A percentile compares a stretch with the other conserved stretches of the same genome.
phyloP scores from a whole-genome alignment of 2,113 vertebrate genomes.

The Prolemur simus region DNA sequence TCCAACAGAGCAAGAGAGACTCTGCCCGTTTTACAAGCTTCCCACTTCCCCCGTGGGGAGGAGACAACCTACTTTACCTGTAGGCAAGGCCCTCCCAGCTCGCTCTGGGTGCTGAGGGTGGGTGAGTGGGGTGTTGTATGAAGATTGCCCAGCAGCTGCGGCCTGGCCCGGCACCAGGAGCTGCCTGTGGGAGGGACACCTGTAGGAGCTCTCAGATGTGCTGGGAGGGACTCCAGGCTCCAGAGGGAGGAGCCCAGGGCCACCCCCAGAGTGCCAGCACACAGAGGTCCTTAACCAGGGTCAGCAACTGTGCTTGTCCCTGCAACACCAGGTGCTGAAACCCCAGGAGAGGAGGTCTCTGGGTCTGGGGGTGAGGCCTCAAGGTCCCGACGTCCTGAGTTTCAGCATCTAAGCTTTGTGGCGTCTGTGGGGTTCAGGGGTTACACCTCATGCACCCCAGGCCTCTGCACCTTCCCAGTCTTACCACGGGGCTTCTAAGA shows the following conservation, averaged over 20 bases:
- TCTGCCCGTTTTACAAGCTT: not conserved
- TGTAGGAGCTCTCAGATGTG: rapidly evolving
- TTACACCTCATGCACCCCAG: not conserved
- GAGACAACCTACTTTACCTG: not conserved
- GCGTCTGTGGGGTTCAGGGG: not conserved
- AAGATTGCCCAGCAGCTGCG: not conserved
- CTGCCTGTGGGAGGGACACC: not conserved
- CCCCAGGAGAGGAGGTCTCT: rapidly evolving
- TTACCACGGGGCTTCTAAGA: not conserved
- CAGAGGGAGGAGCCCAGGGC: no score
- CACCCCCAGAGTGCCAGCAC: rapidly evolving
- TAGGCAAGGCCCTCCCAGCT: not conserved
- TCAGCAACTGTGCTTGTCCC: not conserved
- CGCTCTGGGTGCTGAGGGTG: not conserved
- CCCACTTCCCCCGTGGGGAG: rapidly evolving
- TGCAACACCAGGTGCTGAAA: rapidly evolving
- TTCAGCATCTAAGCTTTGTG: rapidly evolving
- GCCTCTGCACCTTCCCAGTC: rapidly evolving
- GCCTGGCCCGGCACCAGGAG: not conserved
- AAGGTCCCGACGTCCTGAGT: not conserved
- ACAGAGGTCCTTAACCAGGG: rapidly evolving
- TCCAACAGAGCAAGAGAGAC: no score
- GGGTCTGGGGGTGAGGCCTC: no score
- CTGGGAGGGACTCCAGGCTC: rapidly evolving
- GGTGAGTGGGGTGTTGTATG: rapidly evolving